These are phyloP conservation scores for Nebria ingens DNA, from an alignment of 1,140 invertebrate genomes.

Conservation along the genomic window DNA sequence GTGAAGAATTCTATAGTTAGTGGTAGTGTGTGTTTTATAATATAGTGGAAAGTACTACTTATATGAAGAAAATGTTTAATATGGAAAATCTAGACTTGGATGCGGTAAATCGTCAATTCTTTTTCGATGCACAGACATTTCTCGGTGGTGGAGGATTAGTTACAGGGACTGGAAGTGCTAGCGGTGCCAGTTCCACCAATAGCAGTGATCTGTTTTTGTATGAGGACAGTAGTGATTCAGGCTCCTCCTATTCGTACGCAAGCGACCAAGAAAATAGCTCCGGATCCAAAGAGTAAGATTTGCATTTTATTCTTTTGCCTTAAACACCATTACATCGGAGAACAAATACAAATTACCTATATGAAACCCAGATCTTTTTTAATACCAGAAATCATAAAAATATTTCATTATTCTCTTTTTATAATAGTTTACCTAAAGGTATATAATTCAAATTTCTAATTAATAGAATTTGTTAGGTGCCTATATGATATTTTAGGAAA, in stretches of 20 bases:
- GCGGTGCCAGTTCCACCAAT: slow-evolving; percentile 27
- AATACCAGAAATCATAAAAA: too few relatives aligned
- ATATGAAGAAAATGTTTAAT: slow-evolving; percentile 38
- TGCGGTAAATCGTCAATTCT: slow-evolving; percentile 42
- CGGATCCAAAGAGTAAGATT: slow-evolving; percentile 34
- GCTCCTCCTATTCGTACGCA: slow-evolving; percentile 40
- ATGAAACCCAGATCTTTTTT: too few relatives aligned
- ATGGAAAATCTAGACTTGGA: slow-evolving; percentile 44
- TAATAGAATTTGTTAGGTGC: too few relatives aligned
- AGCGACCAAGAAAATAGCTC: slow-evolving; percentile 47
- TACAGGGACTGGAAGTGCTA: slow-evolving; percentile 25
- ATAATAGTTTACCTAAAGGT: too few relatives aligned
- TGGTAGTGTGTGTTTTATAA: neutral
- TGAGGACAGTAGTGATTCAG: slow-evolving; percentile 42
- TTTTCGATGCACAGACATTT: slow-evolving; percentile 41
- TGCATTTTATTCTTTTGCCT: too few relatives aligned
- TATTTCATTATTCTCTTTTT: too few relatives aligned
- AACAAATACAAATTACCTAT: too few relatives aligned
- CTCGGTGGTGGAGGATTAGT: slow-evolving; percentile 23
- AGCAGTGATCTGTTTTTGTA: slow-evolving; percentile 40
- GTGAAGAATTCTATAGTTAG: neutral
- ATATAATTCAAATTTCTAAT: too few relatives aligned
- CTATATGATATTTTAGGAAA: too few relatives aligned
- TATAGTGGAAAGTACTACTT: neutral
- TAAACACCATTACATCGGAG: too few relatives aligned